Base-by-base conservation (phyloP, 2,888 invertebrate genomes). In the Norana najaformis region DNA sequence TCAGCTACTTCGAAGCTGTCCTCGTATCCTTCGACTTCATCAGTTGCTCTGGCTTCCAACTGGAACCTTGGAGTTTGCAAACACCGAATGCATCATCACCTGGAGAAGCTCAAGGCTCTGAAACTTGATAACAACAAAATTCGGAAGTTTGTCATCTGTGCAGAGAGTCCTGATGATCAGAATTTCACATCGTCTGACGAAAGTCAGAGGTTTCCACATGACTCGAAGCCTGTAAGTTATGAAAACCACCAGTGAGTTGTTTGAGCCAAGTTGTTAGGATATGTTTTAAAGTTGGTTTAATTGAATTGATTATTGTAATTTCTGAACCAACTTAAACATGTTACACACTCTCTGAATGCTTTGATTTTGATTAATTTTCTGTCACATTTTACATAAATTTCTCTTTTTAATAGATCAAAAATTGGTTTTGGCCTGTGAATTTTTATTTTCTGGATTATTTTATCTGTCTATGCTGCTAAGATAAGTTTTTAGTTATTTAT, bases 71-170 rank as follows among this genome's bases (percentile, higher is more conserved):
- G 38, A 47, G 82, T 90, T 39, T 95, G 95, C 92, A 91, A 91
- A 2, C 95, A 95, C 91, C 94, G 94, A 37, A 91, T 93, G 11
- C 99, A 99, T 94, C 95, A 97, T 90, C 96, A 97, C 36, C 96
- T 98, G 82, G 97, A 97, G 93, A 97, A 97, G 92, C 95, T 98
- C 85, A 96, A 97, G 91, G 97, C 97, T 0, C 95, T 98, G 92
- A 96, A 98, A 91, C 95, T 99, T 90, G 97, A 98, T 0, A 97
- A 98, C 95, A 99, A 99, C 95, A 95, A 97, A 91, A 95, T 99
- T 89, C 96, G 96, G 0, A 96, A 97, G 88, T 97, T 98, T 91
- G 97, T 85, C 23, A 90, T 93, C 89, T 88, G 83, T 18, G 20
- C 53, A 5, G 88, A 88, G 37, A 47, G 5, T 18, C 35, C 35